Evolutionary conservation across 2,888 invertebrate species (phyloP), one percentile per base, ranked within the genome.

Genomic region (Eretmocerus hayati): DNA sequence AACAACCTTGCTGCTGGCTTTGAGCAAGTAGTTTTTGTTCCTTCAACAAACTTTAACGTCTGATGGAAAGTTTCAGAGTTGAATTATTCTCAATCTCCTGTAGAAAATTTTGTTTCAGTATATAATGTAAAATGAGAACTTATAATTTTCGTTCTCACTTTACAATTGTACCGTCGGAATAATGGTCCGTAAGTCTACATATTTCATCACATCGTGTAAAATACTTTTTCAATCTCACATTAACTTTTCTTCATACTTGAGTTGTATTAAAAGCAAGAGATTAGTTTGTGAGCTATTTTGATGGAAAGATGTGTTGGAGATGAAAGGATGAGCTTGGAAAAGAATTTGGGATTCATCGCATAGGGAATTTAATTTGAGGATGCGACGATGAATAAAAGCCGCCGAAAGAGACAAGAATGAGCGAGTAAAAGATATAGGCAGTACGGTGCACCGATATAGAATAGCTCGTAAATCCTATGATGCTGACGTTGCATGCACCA

Each of bases 401-500:
- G 39, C 46, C 42, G 50, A 44, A 51, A 46, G 52, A 50, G 55
- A 46, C 16, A 21, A 20, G 48, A 39, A 19, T 16, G 35, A 37
- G 45, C 38, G 22, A 32, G 43, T 42, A 42, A 21, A 48, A 35
- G 43, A 45, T 52, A 57, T 56, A 50, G 53, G 56, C 56, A 20
- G 15, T 21, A 22, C 26, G 33, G 39, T 18, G 39, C 35, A 30
- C 57, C 61, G 61, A 64, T 65, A 62, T 60, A 64, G 64, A 65
- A 62, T 66, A 61, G 64, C 59, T 63, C 60, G 63, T 67, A 67
- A 68, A 68, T 68, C 62, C 58, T 64, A 58, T 56, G 55, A 62
- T 59, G 65, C 65, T 66, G 66, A 67, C 65, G 60, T 64, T 62
- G 65, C n/a, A n/a, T n/a, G n/a, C 65, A 58, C 54, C 60, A 59